These are phyloP conservation scores for Sinhomidia bicolor DNA, from an alignment of 2,888 invertebrate species.

Conservation along the genomic window DNA sequence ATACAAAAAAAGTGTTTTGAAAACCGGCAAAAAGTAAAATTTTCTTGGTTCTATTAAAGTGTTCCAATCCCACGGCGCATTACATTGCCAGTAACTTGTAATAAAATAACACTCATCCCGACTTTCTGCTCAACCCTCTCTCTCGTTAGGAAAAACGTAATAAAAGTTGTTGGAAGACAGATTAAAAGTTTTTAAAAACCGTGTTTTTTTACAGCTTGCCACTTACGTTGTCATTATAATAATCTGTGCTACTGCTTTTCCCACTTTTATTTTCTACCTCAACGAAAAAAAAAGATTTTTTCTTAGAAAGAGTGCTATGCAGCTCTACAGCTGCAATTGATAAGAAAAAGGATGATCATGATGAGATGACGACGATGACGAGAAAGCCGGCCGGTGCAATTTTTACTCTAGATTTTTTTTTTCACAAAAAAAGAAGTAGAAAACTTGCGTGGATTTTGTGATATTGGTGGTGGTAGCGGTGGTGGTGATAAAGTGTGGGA, in stretches of 20 bases:
- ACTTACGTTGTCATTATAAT: conserved; percentile 36
- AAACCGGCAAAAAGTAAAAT: background rate
- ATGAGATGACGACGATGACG: conserved; percentile 7
- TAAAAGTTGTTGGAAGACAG: conserved; percentile 4
- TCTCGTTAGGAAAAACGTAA: conserved; percentile 6
- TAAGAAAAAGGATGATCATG: conserved; percentile 7
- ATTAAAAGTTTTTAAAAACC: background rate
- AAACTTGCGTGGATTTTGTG: background rate
- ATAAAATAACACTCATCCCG: background rate
- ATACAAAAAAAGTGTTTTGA: background rate
- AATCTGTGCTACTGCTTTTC: conserved; percentile 24
- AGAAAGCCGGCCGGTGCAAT: conserved; percentile 8
- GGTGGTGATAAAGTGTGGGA: too few relatives aligned
- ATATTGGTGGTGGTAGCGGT: too few relatives aligned
- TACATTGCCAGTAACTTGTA: background rate
- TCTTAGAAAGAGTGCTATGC: background rate
- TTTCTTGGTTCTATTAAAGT: background rate
- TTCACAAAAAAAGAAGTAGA: too few relatives aligned
- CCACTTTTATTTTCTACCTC: conserved; percentile 21
- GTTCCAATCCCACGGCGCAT: background rate
- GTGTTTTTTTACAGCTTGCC: conserved; percentile 6
- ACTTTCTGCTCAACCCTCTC: background rate
- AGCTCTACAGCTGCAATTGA: background rate
- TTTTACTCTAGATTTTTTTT: background rate
- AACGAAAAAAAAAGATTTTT: conserved; percentile 26